These are phyloP conservation scores for Xanthia icteritia DNA, from an alignment of 2,888 invertebrate genomes.

Conservation along the genomic window DNA sequence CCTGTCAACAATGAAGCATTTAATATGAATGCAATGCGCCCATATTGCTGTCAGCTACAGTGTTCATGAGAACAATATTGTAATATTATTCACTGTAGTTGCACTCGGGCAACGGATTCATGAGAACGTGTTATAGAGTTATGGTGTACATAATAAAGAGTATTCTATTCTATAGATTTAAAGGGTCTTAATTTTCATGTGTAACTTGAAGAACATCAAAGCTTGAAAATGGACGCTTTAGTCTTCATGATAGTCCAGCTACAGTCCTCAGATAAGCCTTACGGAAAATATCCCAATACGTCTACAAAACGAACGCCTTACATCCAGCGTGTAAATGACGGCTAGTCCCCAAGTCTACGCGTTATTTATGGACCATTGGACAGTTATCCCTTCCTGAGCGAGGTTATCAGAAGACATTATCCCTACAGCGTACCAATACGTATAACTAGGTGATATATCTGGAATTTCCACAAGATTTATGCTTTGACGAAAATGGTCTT, in stretches of 20 bases:
- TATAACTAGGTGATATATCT: slow-evolving; percentile 51
- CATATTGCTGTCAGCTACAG: slow-evolving; percentile 25
- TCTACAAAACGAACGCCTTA: slow-evolving; percentile 46
- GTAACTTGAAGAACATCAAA: not conserved
- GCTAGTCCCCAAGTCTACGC: slow-evolving; percentile 42
- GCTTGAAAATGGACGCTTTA: not conserved
- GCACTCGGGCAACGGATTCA: not conserved
- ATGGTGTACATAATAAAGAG: not conserved
- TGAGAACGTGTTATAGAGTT: not conserved
- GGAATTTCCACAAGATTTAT: slow-evolving; percentile 49
- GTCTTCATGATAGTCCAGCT: not conserved
- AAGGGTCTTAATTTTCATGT: not conserved
- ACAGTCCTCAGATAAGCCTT: slow-evolving; percentile 20
- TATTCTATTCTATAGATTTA: not conserved
- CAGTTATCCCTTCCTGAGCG: slow-evolving; percentile 64
- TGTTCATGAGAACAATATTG: slow-evolving; percentile 15
- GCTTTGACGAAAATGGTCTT: slow-evolving; percentile 27
- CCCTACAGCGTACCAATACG: slow-evolving; percentile 49
- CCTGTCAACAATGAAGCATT: slow-evolving; percentile 20
- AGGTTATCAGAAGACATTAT: slow-evolving; percentile 65
- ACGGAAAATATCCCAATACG: slow-evolving; percentile 39
- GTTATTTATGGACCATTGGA: slow-evolving; percentile 66
- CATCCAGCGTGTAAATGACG: slow-evolving; percentile 45
- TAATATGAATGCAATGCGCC: slow-evolving; percentile 6
- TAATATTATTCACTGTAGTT: slow-evolving; percentile 9